phyloP scores from a whole-genome alignment of 2,113 vertebrate species.

The Onychostruthus taczanowskii region DNA sequence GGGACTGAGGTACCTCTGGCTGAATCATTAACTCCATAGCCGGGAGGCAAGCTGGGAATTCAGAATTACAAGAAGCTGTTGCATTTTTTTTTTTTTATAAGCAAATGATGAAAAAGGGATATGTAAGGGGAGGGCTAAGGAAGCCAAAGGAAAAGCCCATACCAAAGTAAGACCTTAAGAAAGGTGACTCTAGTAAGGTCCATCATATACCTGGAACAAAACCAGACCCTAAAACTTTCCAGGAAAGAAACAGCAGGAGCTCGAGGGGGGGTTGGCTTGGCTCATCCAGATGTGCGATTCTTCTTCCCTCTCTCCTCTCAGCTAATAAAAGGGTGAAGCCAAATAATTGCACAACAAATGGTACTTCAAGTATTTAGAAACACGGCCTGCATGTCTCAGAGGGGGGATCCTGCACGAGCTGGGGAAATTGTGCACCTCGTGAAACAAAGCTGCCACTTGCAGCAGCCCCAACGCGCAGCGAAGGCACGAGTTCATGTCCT shows the following conservation, averaged over 20 bases:
- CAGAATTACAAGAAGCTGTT: slow-evolving; percentile 20
- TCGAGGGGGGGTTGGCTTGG: neutral
- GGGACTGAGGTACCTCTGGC: neutral
- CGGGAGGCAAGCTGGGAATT: neutral
- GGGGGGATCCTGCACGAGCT: neutral
- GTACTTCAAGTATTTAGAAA: slow-evolving; percentile 47
- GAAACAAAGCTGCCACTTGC: neutral
- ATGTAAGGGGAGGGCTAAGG: neutral
- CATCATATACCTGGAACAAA: neutral
- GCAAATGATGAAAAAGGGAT: neutral
- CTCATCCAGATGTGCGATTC: neutral
- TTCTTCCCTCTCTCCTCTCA: neutral
- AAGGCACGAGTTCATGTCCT: slow-evolving; percentile 65
- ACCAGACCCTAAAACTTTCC: neutral
- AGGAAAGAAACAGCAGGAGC: neutral
- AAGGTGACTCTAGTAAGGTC: neutral
- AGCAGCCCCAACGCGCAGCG: neutral
- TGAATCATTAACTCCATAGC: neutral
- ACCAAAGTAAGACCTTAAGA: neutral
- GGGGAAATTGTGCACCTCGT: neutral
- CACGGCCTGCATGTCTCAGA: neutral
- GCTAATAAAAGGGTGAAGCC: neutral
- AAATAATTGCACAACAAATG: slow-evolving; percentile 17
- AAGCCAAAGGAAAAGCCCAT: neutral
- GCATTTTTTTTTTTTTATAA: neutral